A percentile compares a stretch with the other conserved stretches of the same genome.
Evolutionary conservation across 2,888 invertebrate genomes (phyloP).

Genomic region (Gortyna flavago): DNA sequence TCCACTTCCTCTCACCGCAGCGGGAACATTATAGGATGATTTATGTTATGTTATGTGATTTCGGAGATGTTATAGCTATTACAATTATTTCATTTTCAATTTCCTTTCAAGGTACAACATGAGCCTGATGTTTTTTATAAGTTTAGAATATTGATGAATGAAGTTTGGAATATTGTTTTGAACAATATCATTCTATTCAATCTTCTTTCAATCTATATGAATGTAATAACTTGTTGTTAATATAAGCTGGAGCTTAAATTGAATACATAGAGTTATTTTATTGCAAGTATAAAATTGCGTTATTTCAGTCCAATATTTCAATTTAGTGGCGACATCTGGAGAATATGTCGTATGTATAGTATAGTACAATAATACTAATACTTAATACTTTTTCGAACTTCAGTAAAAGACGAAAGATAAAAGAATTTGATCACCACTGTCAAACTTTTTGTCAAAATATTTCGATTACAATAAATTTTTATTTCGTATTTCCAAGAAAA

Average conservation of each 20-base stretch:
- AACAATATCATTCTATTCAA: neutral
- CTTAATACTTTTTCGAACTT: constrained; percentile 32
- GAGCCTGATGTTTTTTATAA: neutral
- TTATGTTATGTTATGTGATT: neutral
- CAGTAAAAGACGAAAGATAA: constrained; percentile 18
- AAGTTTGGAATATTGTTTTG: too few species aligned
- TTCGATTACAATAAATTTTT: neutral
- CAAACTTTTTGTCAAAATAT: constrained; percentile 31
- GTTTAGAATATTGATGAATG: too few species aligned
- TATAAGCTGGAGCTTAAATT: neutral
- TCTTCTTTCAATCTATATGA: neutral
- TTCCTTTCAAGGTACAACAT: neutral
- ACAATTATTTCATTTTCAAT: neutral
- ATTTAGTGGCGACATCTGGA: constrained; percentile 19
- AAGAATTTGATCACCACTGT: constrained; percentile 5
- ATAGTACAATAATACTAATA: neutral
- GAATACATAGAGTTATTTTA: constrained; percentile 7
- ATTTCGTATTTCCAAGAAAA: neutral
- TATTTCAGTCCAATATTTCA: constrained; percentile 12
- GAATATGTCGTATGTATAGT: neutral
- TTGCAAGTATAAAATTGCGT: neutral
- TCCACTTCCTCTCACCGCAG: too few species aligned
- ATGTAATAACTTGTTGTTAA: constrained; percentile 5
- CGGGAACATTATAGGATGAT: too few species aligned
- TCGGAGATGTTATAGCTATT: neutral